A percentile compares a stretch with the other conserved stretches of the same genome.
phyloP scores from a whole-genome alignment of 1,140 invertebrate species.

The Leptinotarsa defecta region DNA sequence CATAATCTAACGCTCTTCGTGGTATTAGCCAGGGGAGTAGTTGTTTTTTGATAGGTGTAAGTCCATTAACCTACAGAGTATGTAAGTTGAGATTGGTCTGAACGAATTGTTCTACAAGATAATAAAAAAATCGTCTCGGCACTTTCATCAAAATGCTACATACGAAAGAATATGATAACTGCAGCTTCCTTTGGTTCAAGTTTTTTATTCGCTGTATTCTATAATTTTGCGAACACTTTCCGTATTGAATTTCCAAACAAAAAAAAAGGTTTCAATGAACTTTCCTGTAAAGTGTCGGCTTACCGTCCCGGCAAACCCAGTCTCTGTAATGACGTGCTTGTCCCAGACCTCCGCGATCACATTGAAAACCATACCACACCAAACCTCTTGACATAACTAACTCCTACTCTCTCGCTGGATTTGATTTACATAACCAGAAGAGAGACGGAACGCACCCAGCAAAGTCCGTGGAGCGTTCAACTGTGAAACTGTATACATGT shows the following conservation, averaged over 20 bases:
- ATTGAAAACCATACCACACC: not conserved
- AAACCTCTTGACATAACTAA: slow-evolving; percentile 2
- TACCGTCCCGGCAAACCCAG: not conserved
- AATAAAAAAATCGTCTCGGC: too few relatives aligned
- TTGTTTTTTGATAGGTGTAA: too few relatives aligned
- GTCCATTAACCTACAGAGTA: too few relatives aligned
- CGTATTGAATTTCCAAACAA: not conserved
- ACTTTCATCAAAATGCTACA: too few relatives aligned
- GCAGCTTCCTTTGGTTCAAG: not conserved
- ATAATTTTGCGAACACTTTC: not conserved
- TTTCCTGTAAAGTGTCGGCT: not conserved
- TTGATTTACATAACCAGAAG: slow-evolving; percentile 20
- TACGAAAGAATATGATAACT: not conserved
- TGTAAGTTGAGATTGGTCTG: too few relatives aligned
- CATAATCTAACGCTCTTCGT: too few relatives aligned
- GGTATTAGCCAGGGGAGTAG: too few relatives aligned
- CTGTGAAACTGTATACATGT: slow-evolving; percentile 24
- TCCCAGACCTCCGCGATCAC: not conserved
- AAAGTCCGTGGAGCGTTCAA: slow-evolving; percentile 19
- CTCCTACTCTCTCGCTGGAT: not conserved
- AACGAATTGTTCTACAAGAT: too few relatives aligned
- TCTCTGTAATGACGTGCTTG: not conserved
- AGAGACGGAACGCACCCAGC: slow-evolving; percentile 1
- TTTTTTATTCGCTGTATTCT: not conserved
- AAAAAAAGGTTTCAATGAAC: not conserved